Evolutionary conservation across 2,888 invertebrate genomes (phyloP), one percentile per base, ranked within the genome.

Genomic region (Temnothorax ravouxi): DNA sequence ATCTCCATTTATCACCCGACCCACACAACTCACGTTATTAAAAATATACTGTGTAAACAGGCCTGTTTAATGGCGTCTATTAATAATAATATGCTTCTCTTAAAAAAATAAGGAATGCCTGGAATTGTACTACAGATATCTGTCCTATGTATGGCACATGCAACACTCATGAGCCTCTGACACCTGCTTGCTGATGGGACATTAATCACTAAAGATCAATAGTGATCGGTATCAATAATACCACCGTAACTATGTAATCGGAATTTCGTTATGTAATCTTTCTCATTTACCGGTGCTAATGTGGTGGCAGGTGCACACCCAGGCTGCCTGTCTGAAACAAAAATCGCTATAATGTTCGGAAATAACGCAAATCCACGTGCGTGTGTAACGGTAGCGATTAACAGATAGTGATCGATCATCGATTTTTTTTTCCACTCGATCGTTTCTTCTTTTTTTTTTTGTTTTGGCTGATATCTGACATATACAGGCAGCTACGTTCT

Each of bases 291-390:
- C 92, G 91, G 90, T 92, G 91, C 88, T 89, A 67, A 92, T 92
- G 91, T 92, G 94, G 94, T 94, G 94, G 94, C 94, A 94, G 94
- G 94, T 94, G 94, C 94, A 94, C 94, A 94, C 93, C 94, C 94
- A 94, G 91, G 92, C 93, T 93, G 91, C 91, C 92, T 71, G 59
- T 92, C 88, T 89, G 90, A 86, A 91, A 90, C 0, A 25, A 91
- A 90, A 87, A 88, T 86, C 84, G 88, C 88, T 87, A 87, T 89
- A 84, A 88, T 86, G 52, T 84, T 80, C 80, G 77, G 69, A 81
- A 86, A 86, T 90, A 91, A 86, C 90, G 85, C 85, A 71, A 71
- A 54, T 84, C 80, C 88, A 79, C 72, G 80, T 52, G 74, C 52
- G 50, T 80, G 56, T 84, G 81, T 71, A 87, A 74, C 71, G 64